Evolutionary conservation across 1,140 invertebrate genomes (phyloP).

Genomic region (Papilio helenus): DNA sequence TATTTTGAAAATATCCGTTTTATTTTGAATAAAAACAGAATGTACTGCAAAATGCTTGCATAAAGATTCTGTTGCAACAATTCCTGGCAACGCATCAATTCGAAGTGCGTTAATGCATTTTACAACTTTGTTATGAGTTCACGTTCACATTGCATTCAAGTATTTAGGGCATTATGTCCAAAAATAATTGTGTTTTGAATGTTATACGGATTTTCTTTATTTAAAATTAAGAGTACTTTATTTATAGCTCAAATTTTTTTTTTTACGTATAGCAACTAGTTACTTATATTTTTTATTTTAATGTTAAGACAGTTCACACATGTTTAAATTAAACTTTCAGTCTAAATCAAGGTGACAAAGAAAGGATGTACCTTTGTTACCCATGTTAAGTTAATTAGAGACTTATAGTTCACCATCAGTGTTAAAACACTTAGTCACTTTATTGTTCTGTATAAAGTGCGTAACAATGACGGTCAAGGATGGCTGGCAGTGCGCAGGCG

Average conservation of each 20-base stretch:
- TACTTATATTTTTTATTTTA: neutral
- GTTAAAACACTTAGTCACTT: slow-evolving; percentile 31
- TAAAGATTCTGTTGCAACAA: slow-evolving; percentile 25
- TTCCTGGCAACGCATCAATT: slow-evolving; percentile 30
- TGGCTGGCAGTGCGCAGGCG: neutral
- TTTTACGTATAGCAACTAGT: too few species aligned
- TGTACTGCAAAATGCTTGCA: slow-evolving; percentile 47
- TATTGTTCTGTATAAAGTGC: slow-evolving; percentile 35
- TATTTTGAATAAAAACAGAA: slow-evolving; percentile 28
- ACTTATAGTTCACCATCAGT: slow-evolving; percentile 11
- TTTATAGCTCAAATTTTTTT: too few species aligned
- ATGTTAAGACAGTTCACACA: neutral
- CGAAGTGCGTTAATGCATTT: slow-evolving; percentile 17
- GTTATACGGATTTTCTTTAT: neutral
- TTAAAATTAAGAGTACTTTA: neutral
- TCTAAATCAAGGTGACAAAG: slow-evolving; percentile 25
- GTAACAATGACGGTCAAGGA: slow-evolving; percentile 30
- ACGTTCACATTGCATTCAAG: slow-evolving; percentile 1
- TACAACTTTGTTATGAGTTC: slow-evolving; percentile 26
- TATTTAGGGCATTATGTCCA: neutral
- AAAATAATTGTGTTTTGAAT: slow-evolving; percentile 9
- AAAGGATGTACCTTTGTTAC: slow-evolving; percentile 5
- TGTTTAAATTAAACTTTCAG: neutral
- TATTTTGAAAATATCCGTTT: neutral
- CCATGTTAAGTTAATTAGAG: slow-evolving; percentile 35